phyloP scores from a whole-genome alignment of 2,888 invertebrate species.

The Idaea aversata region DNA sequence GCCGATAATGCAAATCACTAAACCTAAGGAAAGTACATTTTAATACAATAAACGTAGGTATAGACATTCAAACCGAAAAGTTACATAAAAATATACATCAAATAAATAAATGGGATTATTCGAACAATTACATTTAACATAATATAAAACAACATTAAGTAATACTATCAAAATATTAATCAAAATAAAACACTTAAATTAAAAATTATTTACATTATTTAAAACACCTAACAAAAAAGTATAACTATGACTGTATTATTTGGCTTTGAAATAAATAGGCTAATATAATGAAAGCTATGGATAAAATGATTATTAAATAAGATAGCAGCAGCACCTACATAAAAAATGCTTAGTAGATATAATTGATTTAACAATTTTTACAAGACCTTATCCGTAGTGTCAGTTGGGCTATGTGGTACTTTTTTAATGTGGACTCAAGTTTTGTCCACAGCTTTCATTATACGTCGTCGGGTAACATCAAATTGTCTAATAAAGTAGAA shows the following conservation, averaged over 20 bases:
- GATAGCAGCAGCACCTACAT: neutral
- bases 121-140: constrained; percentile 70
- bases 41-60: constrained; percentile 55
- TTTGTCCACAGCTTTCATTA: constrained; percentile 74
- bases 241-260: constrained; percentile 80
- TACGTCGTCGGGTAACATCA: constrained; percentile 79
- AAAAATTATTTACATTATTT: constrained; percentile 74
- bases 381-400: constrained; percentile 5
- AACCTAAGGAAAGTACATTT: constrained; percentile 36
- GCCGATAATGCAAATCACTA: constrained; percentile 55
- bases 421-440: constrained; percentile 21
- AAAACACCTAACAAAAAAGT: constrained; percentile 69
- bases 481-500: constrained; percentile 55
- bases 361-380: constrained; percentile 2
- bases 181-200: constrained; percentile 71
- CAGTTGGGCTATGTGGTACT: neutral
- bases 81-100: constrained; percentile 68
- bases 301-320: constrained; percentile 23
- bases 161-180: constrained; percentile 67
- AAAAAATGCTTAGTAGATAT: neutral
- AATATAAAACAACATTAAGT: constrained; percentile 64
- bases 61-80: constrained; percentile 63
- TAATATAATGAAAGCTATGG: constrained; percentile 77
- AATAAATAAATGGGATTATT: constrained; percentile 67
- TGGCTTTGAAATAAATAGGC: constrained; percentile 79